Evolutionary conservation across 2,797 vertebrate genomes (phyloP), one percentile per base, ranked within the genome.

Genomic region (Malurus leucopterus): DNA sequence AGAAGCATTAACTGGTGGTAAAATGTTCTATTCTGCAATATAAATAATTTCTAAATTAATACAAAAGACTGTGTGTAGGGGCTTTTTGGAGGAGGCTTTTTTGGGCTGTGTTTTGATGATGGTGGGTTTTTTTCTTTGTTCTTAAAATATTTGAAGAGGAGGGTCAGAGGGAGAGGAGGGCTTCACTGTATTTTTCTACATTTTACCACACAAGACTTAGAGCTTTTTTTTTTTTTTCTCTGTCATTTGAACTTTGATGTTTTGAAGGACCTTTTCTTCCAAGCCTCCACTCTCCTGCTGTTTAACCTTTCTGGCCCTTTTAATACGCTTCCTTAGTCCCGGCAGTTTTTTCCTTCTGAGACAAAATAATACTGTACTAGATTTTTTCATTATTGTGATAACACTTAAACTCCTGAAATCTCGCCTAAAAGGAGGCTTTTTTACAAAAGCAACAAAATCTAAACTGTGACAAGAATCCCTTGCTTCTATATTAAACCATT

Each of bases 271-370:
- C 21, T 77, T 87, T 88, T 64, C 47, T 71, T 61, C 30, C 22
- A 43, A 71, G 34, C 18, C 47, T 84, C 77, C 36, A 84, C 67
- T 76, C 20, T 68, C 32, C 77, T 72, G 67, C 83, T 80, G 50
- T 70, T 91, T 88, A 89, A 81, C 80, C 44, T 92, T 71, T 74
- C 54, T 88, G 40, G 10, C 73, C 55, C 47, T 65, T 81, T 69
- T 62, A 84, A 69, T 81, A 78, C 1, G 1, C 29, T 81, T 65
- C 27, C 49, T 81, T 67, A 38, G 69, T 81, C 51, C 50, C 51
- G 70, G 36, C 54, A 61, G 24, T 62, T 88, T 86, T 86, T n/a
- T 8, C 14, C 18, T 86, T 84, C 51, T 75, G 47, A 74, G 62
- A 63, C 29, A 32, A 40, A 75, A 21, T 47, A 53, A 51, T 30